A percentile compares a stretch with the other conserved stretches of the same genome.
phyloP scores from a whole-genome alignment of 92 coral and sea anemone genomes.

The Phenganax subtilis region DNA sequence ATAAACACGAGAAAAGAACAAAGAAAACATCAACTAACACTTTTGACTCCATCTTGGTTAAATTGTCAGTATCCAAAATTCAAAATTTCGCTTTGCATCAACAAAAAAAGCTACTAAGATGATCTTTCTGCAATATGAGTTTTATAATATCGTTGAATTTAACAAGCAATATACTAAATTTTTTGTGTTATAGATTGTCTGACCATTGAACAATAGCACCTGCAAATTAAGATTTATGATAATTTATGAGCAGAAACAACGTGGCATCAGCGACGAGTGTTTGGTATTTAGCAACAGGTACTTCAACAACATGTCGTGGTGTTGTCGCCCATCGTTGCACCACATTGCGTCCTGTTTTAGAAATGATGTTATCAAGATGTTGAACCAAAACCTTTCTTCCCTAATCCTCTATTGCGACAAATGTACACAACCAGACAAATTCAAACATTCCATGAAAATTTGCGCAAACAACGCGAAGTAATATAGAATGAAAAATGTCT shows the following conservation, averaged over 20 bases:
- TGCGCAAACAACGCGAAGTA: constrained; percentile 8
- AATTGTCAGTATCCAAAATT: background rate
- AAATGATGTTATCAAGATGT: constrained; percentile 38
- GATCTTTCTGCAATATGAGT: background rate
- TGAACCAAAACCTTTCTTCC: constrained; percentile 15
- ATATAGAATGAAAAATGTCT: background rate
- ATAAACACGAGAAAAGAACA: constrained; percentile 15
- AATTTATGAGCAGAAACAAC: constrained; percentile 8
- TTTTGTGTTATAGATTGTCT: background rate
- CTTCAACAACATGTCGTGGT: background rate
- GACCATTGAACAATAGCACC: constrained; percentile 24
- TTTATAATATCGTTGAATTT: background rate
- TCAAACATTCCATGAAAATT: background rate
- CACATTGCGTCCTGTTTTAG: constrained; percentile 25
- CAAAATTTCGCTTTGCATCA: background rate
- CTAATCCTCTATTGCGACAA: constrained; percentile 28
- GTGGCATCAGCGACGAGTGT: background rate
- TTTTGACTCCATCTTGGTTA: background rate
- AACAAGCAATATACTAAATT: background rate
- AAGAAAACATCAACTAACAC: background rate
- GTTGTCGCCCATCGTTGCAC: background rate
- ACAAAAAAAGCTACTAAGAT: background rate
- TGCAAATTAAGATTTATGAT: constrained; percentile 14
- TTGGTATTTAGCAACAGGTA: constrained; percentile 15
- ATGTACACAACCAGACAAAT: background rate